These are phyloP conservation scores for Suricata suricatta DNA, from an alignment of 2,113 vertebrate species.

Conservation along the genomic window DNA sequence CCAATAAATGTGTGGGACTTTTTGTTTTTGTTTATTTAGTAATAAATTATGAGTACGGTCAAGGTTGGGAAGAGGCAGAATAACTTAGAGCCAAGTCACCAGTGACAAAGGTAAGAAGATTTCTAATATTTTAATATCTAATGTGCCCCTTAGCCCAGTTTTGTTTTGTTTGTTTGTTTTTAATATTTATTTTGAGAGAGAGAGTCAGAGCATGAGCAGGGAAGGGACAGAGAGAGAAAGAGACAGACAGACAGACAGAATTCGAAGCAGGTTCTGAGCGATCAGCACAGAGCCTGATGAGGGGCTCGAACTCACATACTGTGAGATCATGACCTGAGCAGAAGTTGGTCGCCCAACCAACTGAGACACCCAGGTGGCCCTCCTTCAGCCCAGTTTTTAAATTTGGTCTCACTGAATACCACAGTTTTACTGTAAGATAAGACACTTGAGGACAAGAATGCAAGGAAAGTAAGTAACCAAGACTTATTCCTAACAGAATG, in stretches of 20 bases:
- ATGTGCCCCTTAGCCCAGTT: background rate
- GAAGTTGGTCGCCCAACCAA: too few species aligned
- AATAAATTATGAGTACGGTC: slow-evolving; percentile 7
- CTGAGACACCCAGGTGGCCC: too few species aligned
- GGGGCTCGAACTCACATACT: too few species aligned
- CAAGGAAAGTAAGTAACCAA: background rate
- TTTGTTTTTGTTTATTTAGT: slow-evolving; percentile 43
- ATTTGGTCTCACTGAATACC: background rate
- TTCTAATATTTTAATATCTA: slow-evolving; percentile 22
- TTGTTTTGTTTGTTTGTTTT: too few species aligned
- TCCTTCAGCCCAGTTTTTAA: background rate
- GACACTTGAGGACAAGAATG: background rate
- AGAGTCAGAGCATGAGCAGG: too few species aligned
- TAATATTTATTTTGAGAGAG: too few species aligned
- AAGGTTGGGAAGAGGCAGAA: slow-evolving; percentile 1
- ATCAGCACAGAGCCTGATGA: too few species aligned
- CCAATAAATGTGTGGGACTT: background rate
- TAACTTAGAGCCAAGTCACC: slow-evolving; percentile 15
- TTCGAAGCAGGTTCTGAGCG: too few species aligned
- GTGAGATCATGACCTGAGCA: too few species aligned
- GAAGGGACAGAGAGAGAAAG: too few species aligned
- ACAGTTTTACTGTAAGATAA: background rate
- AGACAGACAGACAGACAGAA: too few species aligned
- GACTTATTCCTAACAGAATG: background rate
- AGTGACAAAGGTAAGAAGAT: slow-evolving; percentile 21